A percentile compares a stretch with the other conserved stretches of the same genome.
phyloP scores from a whole-genome alignment of 1,140 invertebrate genomes.

The Leptinotarsa texana region DNA sequence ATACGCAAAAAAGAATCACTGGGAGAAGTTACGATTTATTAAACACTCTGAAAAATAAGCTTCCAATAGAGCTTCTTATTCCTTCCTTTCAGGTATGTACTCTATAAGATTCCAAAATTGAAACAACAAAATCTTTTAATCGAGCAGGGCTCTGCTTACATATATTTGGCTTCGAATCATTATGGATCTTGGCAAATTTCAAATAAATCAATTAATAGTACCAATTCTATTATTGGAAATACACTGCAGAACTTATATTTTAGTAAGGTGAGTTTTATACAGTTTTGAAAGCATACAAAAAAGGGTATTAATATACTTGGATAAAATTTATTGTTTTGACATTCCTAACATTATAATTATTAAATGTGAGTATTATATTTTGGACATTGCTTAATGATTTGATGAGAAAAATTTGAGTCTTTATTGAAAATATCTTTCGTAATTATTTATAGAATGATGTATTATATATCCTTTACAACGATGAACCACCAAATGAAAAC shows the following conservation, averaged over 20 bases:
- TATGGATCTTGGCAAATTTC: constrained; percentile 71
- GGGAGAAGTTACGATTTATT: no score
- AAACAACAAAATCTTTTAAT: constrained; percentile 60
- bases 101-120: constrained; percentile 81
- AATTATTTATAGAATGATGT: no score
- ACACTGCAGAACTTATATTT: constrained; percentile 72
- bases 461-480: constrained; percentile 78
- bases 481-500: constrained; percentile 67
- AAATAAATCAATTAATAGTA: constrained; percentile 65
- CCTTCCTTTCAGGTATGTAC: constrained; percentile 70
- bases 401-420: no score
- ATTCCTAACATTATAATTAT: no score
- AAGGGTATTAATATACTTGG: no score
- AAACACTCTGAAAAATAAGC: no score
- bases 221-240: constrained; percentile 72
- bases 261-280: constrained; percentile 50
- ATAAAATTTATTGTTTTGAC: no score
- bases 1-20: no score
- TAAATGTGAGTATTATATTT: no score
- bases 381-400: no score
- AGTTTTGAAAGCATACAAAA: no score
- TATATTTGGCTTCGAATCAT: constrained; percentile 71
- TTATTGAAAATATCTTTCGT: no score
- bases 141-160: constrained; percentile 69
- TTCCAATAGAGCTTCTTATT: not conserved